These are phyloP conservation scores for Porites lobata DNA, from an alignment of 92 coral and sea anemone species.

Conservation along the genomic window DNA sequence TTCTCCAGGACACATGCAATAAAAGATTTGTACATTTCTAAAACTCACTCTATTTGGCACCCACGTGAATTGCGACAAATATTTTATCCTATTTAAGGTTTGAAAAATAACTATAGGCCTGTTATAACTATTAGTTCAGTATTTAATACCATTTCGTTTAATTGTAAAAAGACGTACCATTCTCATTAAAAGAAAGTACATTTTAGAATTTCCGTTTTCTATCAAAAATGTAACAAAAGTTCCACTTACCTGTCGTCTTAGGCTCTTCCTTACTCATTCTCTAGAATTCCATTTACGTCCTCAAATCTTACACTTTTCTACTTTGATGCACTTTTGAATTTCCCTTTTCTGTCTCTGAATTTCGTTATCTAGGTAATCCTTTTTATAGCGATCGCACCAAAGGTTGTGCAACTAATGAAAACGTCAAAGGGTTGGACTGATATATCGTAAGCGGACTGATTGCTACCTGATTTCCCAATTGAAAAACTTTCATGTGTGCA, in stretches of 20 bases:
- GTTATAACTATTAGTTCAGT: neutral
- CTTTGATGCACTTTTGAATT: constrained; percentile 3
- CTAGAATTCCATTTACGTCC: neutral
- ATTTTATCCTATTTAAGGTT: neutral
- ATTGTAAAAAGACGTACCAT: neutral
- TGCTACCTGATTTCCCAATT: neutral
- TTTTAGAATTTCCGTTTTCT: constrained; percentile 1
- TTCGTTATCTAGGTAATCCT: neutral
- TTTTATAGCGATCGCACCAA: neutral
- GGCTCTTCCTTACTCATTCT: constrained; percentile 1
- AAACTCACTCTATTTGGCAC: constrained; percentile 1
- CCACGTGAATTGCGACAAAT: neutral
- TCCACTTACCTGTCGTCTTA: constrained; percentile 1
- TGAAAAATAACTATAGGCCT: neutral
- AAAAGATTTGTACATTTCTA: neutral
- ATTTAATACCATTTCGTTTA: neutral
- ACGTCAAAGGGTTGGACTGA: neutral
- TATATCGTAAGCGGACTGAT: constrained; percentile 1
- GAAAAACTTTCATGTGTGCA: neutral
- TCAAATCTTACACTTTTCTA: constrained; percentile 1
- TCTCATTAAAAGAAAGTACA: neutral
- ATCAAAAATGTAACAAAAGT: neutral
- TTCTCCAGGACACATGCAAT: neutral
- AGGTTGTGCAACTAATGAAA: neutral
- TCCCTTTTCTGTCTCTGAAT: neutral